Conservation (phyloP, 2,888 invertebrate species). For the Oithona nana region DNA sequence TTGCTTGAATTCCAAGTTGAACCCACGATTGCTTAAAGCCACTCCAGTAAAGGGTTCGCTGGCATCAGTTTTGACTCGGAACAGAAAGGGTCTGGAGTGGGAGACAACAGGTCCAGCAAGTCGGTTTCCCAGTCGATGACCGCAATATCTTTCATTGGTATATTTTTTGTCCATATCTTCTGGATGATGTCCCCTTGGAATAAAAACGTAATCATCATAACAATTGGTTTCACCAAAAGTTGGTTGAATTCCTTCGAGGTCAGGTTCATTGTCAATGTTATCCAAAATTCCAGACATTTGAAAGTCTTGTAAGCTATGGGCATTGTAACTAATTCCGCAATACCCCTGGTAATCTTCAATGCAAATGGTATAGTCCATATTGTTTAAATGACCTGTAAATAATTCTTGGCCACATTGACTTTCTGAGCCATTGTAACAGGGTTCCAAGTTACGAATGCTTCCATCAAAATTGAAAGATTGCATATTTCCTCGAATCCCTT, state of each 20-base stretch:
- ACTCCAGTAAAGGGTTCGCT: background rate
- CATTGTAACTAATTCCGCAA: conserved; percentile 17
- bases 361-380: conserved; percentile 19
- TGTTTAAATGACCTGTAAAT: conserved; percentile 19
- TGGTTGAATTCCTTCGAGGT: conserved; percentile 1
- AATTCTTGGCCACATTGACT: conserved; percentile 16
- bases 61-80: background rate
- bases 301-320: background rate
- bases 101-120: conserved; percentile 18
- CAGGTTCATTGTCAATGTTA: background rate
- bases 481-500: background rate
- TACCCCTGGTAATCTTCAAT: conserved; percentile 15
- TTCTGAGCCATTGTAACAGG: conserved; percentile 20
- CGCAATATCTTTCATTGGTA: conserved; percentile 19
- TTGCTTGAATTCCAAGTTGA: background rate
- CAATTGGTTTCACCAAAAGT: background rate
- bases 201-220: conserved; percentile 2
- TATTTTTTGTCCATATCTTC: conserved; percentile 2
- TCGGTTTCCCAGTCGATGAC: conserved; percentile 17
- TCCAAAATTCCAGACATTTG: background rate
- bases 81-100: background rate
- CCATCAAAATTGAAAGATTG: conserved; percentile 19
- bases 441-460: conserved; percentile 17
- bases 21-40: background rate
- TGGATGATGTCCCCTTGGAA: conserved; percentile 4